Conservation (phyloP, 2,113 vertebrate species). For the Lathamus discolor region DNA sequence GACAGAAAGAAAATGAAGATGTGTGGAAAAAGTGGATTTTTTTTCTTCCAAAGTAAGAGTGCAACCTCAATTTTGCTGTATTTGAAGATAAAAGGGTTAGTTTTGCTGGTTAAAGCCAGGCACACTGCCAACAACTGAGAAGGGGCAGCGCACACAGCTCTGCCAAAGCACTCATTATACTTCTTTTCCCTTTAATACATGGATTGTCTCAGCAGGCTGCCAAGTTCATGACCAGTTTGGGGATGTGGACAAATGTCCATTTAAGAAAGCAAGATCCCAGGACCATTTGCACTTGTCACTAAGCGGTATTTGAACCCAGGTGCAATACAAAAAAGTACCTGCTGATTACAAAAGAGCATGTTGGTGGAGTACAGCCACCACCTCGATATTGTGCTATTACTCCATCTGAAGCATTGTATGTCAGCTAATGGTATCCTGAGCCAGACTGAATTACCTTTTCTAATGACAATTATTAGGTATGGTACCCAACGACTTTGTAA, state of each 20-base stretch:
- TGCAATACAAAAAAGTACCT: not conserved
- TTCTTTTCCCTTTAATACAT: not conserved
- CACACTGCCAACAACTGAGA: not conserved
- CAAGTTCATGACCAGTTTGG: not conserved
- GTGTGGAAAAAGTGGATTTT: not conserved
- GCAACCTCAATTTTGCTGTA: not conserved
- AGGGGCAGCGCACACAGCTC: not conserved
- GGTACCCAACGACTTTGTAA: not conserved
- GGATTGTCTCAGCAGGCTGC: not conserved
- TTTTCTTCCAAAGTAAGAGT: not conserved
- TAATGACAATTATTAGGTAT: not conserved
- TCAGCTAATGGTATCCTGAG: not conserved
- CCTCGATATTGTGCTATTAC: not conserved
- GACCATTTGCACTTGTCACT: not conserved
- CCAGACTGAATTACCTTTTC: not conserved
- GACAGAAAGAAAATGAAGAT: not conserved
- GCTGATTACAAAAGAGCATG: not conserved
- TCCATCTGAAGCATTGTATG: not conserved
- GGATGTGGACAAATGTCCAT: not conserved
- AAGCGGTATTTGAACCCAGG: not conserved
- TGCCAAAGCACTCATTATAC: not conserved
- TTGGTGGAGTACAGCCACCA: not conserved
- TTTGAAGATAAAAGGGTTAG: not conserved
- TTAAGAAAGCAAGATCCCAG: slow-evolving; percentile 14
- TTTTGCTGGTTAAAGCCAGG: not conserved